These are phyloP conservation scores for Montipora foliosa DNA, from an alignment of 64 coral and sea anemone genomes.

Conservation along the genomic window DNA sequence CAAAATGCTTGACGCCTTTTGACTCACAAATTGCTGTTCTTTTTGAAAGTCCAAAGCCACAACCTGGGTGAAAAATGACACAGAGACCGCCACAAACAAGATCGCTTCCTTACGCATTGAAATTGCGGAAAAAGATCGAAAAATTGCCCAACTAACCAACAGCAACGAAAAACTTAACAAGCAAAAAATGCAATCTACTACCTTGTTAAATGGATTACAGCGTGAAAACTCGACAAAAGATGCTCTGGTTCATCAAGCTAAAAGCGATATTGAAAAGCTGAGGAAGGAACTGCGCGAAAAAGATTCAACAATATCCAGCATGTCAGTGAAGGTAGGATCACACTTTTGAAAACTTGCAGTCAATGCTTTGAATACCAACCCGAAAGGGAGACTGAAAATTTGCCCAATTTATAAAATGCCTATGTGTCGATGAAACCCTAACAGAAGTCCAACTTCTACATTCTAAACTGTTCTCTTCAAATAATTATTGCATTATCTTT, in stretches of 20 bases:
- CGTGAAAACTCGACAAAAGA: slow-evolving; percentile 95
- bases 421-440: not conserved
- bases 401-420: no score
- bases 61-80: slow-evolving; percentile 63
- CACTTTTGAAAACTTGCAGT: not conserved
- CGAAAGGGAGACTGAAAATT: no score
- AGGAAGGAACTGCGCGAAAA: slow-evolving; percentile 88
- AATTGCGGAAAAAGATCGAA: slow-evolving; percentile 83
- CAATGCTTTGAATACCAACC: no score
- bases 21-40: not conserved
- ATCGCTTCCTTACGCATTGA: slow-evolving; percentile 83
- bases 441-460: no score
- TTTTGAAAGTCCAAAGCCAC: slow-evolving; percentile 24
- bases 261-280: slow-evolving; percentile 79
- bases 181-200: slow-evolving; percentile 83
- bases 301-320: slow-evolving; percentile 70
- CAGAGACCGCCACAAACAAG: slow-evolving; percentile 74
- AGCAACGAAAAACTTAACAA: slow-evolving; percentile 86
- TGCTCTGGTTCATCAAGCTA: slow-evolving; percentile 73
- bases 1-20: not conserved
- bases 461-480: no score
- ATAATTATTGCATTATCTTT: not conserved
- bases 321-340: slow-evolving; percentile 81
- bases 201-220: slow-evolving; percentile 82
- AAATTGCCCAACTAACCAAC: slow-evolving; percentile 79